Evolutionary conservation across 2,113 vertebrate genomes (phyloP), one percentile per base, ranked within the genome.

Genomic region (Syngnathus typhle): DNA sequence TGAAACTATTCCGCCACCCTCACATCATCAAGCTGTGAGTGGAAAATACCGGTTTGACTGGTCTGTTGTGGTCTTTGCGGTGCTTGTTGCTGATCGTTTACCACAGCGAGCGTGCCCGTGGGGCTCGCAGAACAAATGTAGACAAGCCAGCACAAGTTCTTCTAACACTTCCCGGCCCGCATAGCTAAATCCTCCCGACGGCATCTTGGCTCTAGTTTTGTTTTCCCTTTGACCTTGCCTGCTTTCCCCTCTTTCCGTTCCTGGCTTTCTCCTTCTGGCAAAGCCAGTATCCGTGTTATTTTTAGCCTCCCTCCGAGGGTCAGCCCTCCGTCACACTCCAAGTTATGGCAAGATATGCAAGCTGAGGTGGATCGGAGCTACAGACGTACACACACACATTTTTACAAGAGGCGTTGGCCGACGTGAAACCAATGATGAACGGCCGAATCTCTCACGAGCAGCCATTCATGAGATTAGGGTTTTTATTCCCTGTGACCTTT

Each of bases 11-110:
- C 82, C 91, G 97, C 70, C 97, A 99, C 82, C 97, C 97, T 37
- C 97, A 99, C 83, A 99, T 99, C 81, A 99, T 99, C 90, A 99
- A 99, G 82, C 88, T 99, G 97, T 99, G 86, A 96, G 97, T 96
- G 71, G 11, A 68, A 47, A 7, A 41, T 0, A 0, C 51, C 67
- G n/a, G 51, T 4, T 23, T 52, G 13, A 10, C 43, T 23, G 16
- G 1, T 21, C 73, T 65, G 19, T 47, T 52, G 46, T 55, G 11
- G 59, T 49, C 12, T 38, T 60, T 21, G 59, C 38, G 0, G 32
- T 62, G n/a, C 64, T 75, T 47, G 60, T 51, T 65, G 38, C 67
- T 71, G 43, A 79, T 72, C 82, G 78, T 82, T 86, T 21, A 39
- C 43, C 27, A 69, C 64, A 78, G 66, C 69, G 75, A 80, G 70